Evolutionary conservation across 2,888 invertebrate species (phyloP), one percentile per base, ranked within the genome.

Genomic region (Heliconius ismenius): DNA sequence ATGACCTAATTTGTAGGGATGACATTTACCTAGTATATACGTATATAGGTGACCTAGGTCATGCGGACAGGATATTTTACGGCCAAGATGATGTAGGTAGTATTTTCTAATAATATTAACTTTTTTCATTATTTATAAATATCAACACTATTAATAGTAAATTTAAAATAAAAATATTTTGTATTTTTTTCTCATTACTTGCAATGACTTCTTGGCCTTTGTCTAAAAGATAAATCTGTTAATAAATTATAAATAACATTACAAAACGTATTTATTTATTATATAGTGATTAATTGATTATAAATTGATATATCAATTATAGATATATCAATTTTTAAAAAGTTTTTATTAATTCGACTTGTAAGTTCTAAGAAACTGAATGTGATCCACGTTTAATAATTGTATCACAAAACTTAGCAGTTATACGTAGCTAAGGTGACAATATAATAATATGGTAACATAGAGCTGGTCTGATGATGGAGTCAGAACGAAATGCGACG

Each of bases 41-140:
- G n/a, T 58, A 78, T 78, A 81, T 81, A 82, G 73, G 78, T 86
- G 91, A 91, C 89, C 91, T 90, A 89, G 90, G 89, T 91, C 89
- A 85, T 82, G 82, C 79, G 81, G 81, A 80, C 75, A 73, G 75
- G 77, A n/a, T 77, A 69, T 58, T 65, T 58, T 28, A 64, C 32
- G 32, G n/a, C 58, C n/a, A 70, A 58, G n/a, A 58, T 70, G 13
- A 32, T 32, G 1, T 32, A 18, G 43, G 15, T 54, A 28, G 60
- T 62, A 72, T 72, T 76, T 60, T n/a, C 7, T 54, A 58, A n/a
- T 69, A 54, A 70, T 7, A 13, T 39, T 39, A 28, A 10, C 11
- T 26, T 49, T 13, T 54, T 54, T 70, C 32, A 32, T 32, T 67
- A 67, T 43, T 43, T 67, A 67, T 26, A 49, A 69, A 49, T 69